Percentiles rank a stretch among this genome's conserved stretches.
Conservation (phyloP, 2,797 vertebrate genomes). For the Gymnodraco acuticeps region DNA sequence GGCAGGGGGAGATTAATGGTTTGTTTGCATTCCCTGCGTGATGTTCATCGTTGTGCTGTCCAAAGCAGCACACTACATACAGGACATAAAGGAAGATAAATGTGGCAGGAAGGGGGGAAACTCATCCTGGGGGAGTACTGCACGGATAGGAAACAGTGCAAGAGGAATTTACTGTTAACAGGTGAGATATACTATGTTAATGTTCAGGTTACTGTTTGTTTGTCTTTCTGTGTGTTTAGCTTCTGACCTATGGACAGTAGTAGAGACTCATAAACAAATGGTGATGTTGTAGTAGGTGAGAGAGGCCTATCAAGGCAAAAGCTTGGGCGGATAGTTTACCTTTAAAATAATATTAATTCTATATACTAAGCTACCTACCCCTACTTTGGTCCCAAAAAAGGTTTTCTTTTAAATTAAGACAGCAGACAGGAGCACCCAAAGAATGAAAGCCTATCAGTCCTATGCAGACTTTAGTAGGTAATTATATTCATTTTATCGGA, state of each 20-base stretch:
- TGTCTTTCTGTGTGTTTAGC: slow-evolving; percentile 21
- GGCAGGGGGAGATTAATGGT: slow-evolving; percentile 62
- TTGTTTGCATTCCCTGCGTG: slow-evolving; percentile 64
- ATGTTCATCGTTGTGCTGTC: slow-evolving; percentile 48
- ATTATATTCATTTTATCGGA: too few relatives aligned
- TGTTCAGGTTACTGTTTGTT: slow-evolving; percentile 28
- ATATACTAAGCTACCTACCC: not conserved
- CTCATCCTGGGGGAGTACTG: slow-evolving; percentile 10
- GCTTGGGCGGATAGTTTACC: not conserved
- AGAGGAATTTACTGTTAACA: slow-evolving; percentile 32
- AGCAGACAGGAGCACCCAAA: not conserved
- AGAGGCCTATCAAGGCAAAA: not conserved
- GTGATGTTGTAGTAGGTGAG: not conserved
- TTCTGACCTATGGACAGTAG: slow-evolving; percentile 18
- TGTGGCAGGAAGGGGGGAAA: slow-evolving; percentile 18
- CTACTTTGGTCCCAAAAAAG: too few relatives aligned
- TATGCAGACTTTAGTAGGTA: too few relatives aligned
- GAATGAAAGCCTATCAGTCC: not conserved
- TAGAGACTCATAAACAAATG: slow-evolving; percentile 8
- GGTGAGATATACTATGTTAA: slow-evolving; percentile 19
- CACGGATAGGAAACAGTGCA: slow-evolving; percentile 2
- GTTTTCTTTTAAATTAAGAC: not conserved
- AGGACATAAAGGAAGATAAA: slow-evolving; percentile 57
- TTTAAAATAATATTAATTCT: not conserved
- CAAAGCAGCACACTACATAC: slow-evolving; percentile 43